Evolutionary conservation across 1,140 invertebrate species (phyloP).

Genomic region (Charaxes varanes): DNA sequence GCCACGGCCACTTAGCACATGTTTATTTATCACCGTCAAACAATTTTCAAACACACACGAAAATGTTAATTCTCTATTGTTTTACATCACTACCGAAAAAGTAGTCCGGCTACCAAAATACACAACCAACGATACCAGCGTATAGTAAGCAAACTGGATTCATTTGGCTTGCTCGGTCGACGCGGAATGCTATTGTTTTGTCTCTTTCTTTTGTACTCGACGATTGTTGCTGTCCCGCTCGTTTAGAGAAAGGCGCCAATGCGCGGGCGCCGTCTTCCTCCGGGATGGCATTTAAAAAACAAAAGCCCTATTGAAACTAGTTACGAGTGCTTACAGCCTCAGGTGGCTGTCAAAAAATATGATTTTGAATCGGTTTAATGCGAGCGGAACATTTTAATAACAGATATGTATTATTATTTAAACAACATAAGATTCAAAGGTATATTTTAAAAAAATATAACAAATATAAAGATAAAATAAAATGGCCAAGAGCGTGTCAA

Average conservation of each 20-base stretch:
- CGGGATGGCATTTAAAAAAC: constrained; percentile 58
- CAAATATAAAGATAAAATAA: no score
- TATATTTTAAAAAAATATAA: no score
- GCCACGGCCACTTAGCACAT: constrained; percentile 44
- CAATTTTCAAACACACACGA: constrained; percentile 36
- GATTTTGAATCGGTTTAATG: no score
- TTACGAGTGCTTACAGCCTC: constrained; percentile 47
- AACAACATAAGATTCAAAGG: no score
- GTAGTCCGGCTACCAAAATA: constrained; percentile 24
- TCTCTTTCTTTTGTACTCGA: constrained; percentile 34
- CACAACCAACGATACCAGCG: constrained; percentile 47
- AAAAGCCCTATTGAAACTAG: constrained; percentile 66
- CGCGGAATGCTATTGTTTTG: constrained; percentile 59
- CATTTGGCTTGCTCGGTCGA: constrained; percentile 48
- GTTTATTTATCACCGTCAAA: constrained; percentile 35
- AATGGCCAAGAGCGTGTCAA: no score
- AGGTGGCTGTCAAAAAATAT: constrained; percentile 41
- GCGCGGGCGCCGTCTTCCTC: constrained; percentile 64
- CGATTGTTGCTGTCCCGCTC: constrained; percentile 33
- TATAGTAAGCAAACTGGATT: constrained; percentile 65
- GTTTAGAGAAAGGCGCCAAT: constrained; percentile 63
- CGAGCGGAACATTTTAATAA: no score
- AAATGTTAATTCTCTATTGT: constrained; percentile 41
- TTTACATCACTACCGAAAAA: constrained; percentile 56
- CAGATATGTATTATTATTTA: no score